Evolutionary conservation across 2,888 invertebrate genomes (phyloP), one percentile per base, ranked within the genome.

Genomic region (Stenichneumon culpator): DNA sequence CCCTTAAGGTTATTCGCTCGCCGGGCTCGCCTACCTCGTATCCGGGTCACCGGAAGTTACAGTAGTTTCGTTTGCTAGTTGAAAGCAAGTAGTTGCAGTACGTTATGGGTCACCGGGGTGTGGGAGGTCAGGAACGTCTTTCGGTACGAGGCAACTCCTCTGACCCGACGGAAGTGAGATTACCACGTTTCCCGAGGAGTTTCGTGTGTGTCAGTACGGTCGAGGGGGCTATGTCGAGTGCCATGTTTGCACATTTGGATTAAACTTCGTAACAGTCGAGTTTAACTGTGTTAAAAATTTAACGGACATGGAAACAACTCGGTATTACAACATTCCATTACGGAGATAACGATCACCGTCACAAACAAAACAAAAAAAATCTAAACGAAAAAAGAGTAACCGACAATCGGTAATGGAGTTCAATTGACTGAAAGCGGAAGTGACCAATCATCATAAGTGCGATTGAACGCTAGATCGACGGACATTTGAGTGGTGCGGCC

Each of bases 111-210:
- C 67, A 72, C 69, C 69, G 72, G 28, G 70, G 70, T 65, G 74
- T 57, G 82, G 52, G 79, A 82, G 82, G 85, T 82, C 82, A 85
- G 75, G 65, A 85, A 75, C 79, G 79, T 82, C 82, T 85, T 85
- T 77, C 77, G 70, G 65, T 67, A 67, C 79, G 65, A 65, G 82
- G 44, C 67, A 82, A 82, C 84, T 84, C 73, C 67, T 72, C 32
- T 65, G 63, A 77, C 74, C 82, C 50, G 65, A 32, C 72, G 36
- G 82, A 79, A 82, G 82, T 70, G 54, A 82, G 79, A 85, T 85
- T 85, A 85, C 79, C 69, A 22, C 52, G 60, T 78, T 79, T 54
- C 47, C 25, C 69, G 74, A 47, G 63, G 57, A 84, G 78, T 69
- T 82, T 82, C 84, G 78, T 69, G 69, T 69, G 69, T 78, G 60